phyloP scores from a whole-genome alignment of 1,140 invertebrate genomes.

The Cylas formicarius region DNA sequence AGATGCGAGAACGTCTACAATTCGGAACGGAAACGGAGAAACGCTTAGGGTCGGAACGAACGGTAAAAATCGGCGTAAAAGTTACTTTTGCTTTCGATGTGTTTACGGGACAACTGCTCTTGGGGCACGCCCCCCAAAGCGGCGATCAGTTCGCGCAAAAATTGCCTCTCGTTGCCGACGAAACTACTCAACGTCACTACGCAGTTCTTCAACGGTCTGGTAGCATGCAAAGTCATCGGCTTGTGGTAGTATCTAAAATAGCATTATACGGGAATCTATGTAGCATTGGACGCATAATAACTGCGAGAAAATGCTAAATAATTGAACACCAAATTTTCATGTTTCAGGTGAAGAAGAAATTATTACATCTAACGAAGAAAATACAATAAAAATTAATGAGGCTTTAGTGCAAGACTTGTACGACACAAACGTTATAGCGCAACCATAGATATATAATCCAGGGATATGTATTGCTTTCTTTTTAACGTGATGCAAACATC shows the following conservation, averaged over 20 bases:
- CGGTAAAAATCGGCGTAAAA: slow-evolving; percentile 17
- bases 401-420: no score
- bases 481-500: no score
- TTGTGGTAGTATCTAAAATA: slow-evolving; percentile 57
- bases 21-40: neutral
- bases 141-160: slow-evolving; percentile 59
- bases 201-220: slow-evolving; percentile 57
- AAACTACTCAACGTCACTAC: slow-evolving; percentile 74
- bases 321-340: no score
- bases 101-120: slow-evolving; percentile 52
- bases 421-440: no score
- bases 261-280: no score
- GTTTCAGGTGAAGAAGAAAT: no score
- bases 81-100: slow-evolving; percentile 3
- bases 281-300: no score
- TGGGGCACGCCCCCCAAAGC: slow-evolving; percentile 65
- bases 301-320: no score
- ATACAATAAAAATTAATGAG: no score
- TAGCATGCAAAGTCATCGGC: slow-evolving; percentile 46
- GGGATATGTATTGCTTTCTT: no score
- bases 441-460: no score
- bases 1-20: slow-evolving; percentile 45
- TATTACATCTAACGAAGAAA: no score
- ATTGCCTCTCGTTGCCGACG: slow-evolving; percentile 59
- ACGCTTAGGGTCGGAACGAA: slow-evolving; percentile 45